A percentile compares a stretch with the other conserved stretches of the same genome.
Evolutionary conservation across 1,140 invertebrate genomes (phyloP).

Genomic region (Aricia agestis): DNA sequence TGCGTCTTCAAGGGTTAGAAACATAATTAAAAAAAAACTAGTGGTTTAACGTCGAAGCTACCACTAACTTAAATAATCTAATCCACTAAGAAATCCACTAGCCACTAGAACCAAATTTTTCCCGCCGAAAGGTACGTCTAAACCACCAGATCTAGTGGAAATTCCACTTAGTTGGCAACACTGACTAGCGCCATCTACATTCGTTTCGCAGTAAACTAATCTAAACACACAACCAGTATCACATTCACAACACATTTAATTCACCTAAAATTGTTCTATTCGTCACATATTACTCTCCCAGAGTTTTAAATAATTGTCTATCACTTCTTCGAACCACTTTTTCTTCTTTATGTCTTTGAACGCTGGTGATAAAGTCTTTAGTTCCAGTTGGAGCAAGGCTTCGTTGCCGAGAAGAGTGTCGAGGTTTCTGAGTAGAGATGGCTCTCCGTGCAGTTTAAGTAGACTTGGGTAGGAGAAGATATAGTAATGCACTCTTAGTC

Average conservation of each 20-base stretch:
- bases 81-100: too few relatives aligned
- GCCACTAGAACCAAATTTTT: too few relatives aligned
- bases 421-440: slow-evolving; percentile 81
- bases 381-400: slow-evolving; percentile 86
- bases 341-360: slow-evolving; percentile 84
- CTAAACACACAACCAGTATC: not conserved
- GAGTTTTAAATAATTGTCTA: slow-evolving; percentile 91
- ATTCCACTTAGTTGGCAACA: too few relatives aligned
- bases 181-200: not conserved
- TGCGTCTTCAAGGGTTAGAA: too few relatives aligned
- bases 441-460: slow-evolving; percentile 87
- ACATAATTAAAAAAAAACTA: too few relatives aligned
- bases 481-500: slow-evolving; percentile 86
- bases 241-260: slow-evolving; percentile 18
- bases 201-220: not conserved
- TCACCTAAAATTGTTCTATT: slow-evolving; percentile 21
- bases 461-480: slow-evolving; percentile 88
- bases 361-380: slow-evolving; percentile 84
- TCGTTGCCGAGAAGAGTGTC: slow-evolving; percentile 87
- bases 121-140: too few relatives aligned
- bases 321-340: slow-evolving; percentile 89
- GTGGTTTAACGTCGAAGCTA: too few relatives aligned
- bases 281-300: slow-evolving; percentile 91
- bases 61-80: too few relatives aligned
- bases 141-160: too few relatives aligned